Conservation (phyloP, 92 coral and sea anemone genomes). For the Ricordea florida region DNA sequence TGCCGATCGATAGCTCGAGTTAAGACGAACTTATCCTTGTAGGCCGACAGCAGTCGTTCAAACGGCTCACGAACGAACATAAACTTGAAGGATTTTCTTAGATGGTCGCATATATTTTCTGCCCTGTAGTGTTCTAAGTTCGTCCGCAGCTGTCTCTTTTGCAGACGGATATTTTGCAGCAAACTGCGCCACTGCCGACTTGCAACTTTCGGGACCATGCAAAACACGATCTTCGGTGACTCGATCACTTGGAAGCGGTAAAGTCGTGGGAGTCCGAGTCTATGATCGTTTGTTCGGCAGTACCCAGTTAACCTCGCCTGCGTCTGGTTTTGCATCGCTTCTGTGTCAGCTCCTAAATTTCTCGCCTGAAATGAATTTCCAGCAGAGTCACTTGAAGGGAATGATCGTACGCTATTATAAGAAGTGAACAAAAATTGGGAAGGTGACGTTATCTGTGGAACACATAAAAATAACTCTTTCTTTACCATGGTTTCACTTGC, state of each 20-base stretch:
- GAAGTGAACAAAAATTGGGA: no score
- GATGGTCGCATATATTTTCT: background rate
- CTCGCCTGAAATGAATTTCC: no score
- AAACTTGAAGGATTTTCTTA: background rate
- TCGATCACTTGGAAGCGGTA: background rate
- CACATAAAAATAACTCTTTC: no score
- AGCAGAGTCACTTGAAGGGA: no score
- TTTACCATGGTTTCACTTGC: no score
- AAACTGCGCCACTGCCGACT: conserved; percentile 3
- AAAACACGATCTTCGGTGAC: background rate
- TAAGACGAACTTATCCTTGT: background rate
- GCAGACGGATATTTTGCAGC: no score
- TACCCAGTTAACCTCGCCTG: background rate
- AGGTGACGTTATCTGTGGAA: no score
- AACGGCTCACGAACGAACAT: conserved; percentile 28
- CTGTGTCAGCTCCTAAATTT: no score
- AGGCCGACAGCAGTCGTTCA: conserved; percentile 22
- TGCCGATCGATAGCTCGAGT: background rate
- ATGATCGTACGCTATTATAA: no score
- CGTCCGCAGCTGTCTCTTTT: background rate
- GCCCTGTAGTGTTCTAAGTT: background rate
- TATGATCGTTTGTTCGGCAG: background rate
- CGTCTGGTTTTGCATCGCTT: no score
- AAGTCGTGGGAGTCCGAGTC: background rate
- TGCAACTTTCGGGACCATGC: background rate